Base-by-base conservation (phyloP, 2,888 invertebrate species). In the Parnassius apollo region DNA sequence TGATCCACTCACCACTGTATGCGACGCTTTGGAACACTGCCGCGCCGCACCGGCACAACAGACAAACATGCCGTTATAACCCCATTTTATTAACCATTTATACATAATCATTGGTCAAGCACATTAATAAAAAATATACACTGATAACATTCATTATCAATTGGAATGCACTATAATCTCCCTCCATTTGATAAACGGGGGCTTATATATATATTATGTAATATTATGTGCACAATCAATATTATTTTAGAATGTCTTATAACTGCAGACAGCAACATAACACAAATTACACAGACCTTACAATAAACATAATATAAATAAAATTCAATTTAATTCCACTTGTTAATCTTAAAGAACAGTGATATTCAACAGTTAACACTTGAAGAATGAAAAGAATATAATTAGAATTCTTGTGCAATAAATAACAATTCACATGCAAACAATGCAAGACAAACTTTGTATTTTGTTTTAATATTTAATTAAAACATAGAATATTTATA, bases 21-120 rank as follows among this genome's bases (percentile, higher is more conserved):
- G 97, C 97, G 95, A 97, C 96, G 93, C 96, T 96, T 95, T 97
- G 97, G 96, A 97, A 97, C 96, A 96, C 96, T 97, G 95, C 86
- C 80, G 82, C 84, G 82, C 87, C 85, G 91, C 90, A 88, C 90
- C 91, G 86, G 78, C 85, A 84, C 84, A 90, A 91, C 86, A 90
- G 85, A 91, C 81, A 91, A 91, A 91, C 91, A 91, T 90, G 90
- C 91, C 84, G 80, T 89, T 89, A 89, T 77, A 74, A 66, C 69
- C 73, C 76, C 71, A 63, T 42, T 61, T 59, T 52, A 42, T 50
- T 54, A 50, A 59, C 57, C 61, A 51, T 53, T 53, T 22, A n/a
- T 49, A 49, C 9, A 49, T 49, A 44, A 44, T 44, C 13, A 13
- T 18, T 13, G 2, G 13, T 13, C 49, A n/a, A 49, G 49, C 12